These are phyloP conservation scores for Epinotia nisella DNA, from an alignment of 2,888 invertebrate species.

Conservation along the genomic window DNA sequence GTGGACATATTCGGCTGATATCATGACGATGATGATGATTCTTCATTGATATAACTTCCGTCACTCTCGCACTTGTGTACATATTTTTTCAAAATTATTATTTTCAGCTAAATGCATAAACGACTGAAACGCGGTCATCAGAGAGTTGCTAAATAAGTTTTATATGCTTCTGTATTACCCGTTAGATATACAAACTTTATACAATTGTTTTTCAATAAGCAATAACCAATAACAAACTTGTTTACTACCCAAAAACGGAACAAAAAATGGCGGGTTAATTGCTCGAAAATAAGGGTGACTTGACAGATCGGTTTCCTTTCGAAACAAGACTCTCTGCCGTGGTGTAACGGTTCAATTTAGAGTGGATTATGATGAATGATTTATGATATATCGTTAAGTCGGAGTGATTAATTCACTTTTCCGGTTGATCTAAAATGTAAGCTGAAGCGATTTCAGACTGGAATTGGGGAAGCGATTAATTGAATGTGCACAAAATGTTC, in stretches of 20 bases:
- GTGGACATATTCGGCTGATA: no score
- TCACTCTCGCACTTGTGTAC: not conserved
- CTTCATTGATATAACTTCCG: no score
- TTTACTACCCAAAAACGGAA: slow-evolving; percentile 32
- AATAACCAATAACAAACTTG: slow-evolving; percentile 42
- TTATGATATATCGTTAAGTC: slow-evolving; percentile 66
- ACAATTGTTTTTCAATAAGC: slow-evolving; percentile 31
- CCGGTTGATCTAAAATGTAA: slow-evolving; percentile 45
- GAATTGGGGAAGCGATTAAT: no score
- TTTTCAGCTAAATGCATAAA: no score
- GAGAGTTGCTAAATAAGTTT: no score
- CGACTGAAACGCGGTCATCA: no score
- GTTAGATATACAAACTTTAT: not conserved
- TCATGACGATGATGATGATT: no score
- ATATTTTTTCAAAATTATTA: not conserved
- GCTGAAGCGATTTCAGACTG: slow-evolving; percentile 31
- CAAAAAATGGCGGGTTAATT: slow-evolving; percentile 47
- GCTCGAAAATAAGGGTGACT: slow-evolving; percentile 47
- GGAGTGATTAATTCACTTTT: slow-evolving; percentile 64
- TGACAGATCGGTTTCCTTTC: slow-evolving; percentile 35
- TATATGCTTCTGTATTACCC: not conserved
- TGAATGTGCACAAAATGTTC: no score
- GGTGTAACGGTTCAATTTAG: slow-evolving; percentile 53
- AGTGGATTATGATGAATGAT: slow-evolving; percentile 54
- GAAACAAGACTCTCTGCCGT: slow-evolving; percentile 46